Base-by-base conservation (phyloP, 2,888 invertebrate genomes). In the Aphodius granarius region DNA sequence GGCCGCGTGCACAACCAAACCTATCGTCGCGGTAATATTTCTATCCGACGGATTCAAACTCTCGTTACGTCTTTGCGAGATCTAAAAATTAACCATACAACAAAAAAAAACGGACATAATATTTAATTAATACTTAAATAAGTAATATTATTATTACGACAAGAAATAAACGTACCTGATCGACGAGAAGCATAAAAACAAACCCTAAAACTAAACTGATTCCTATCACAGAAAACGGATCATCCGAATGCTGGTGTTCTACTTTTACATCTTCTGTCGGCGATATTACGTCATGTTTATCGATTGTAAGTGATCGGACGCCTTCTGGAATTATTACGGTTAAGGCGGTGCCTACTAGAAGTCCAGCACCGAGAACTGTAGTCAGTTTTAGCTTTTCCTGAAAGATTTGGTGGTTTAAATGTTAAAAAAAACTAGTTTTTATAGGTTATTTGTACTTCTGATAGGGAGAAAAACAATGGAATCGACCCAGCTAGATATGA, bases 291-390 rank as follows among this genome's bases (percentile, higher is more conserved):
- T 76, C 75, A 15, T 78, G 78, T 1, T 73, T 62, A 6, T 84
- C 86, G 79, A 83, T 82, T 78, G 84, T 89, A 72, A 97, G 85
- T 0, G 96, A 93, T 76, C 97, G 91, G n/a, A 99, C 95, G 5
- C 99, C 99, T 88, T 99, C 99, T 0, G 99, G 99, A 81, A 99
- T 98, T 74, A 99, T 99, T 0, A 99, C 99, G 4, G 97, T 95
- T 43, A 99, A 87, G 0, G 99, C 98, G 22, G 99, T 99, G 0
- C 99, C 99, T 0, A 99, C 98, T 0, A 99, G 90, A 5, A 99
- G 90, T 0, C 99, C 99, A 5, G 99, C 99, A 73, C 99, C 99
- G 79, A 99, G 92, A 15, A 98, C 95, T 22, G 98, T 97, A 62
- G 98, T 94, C 83, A 96, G 91, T 84, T 97, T 95, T 43, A 99